Base-by-base conservation (phyloP, 2,888 invertebrate species). In the Dicranocentrus wangi region DNA sequence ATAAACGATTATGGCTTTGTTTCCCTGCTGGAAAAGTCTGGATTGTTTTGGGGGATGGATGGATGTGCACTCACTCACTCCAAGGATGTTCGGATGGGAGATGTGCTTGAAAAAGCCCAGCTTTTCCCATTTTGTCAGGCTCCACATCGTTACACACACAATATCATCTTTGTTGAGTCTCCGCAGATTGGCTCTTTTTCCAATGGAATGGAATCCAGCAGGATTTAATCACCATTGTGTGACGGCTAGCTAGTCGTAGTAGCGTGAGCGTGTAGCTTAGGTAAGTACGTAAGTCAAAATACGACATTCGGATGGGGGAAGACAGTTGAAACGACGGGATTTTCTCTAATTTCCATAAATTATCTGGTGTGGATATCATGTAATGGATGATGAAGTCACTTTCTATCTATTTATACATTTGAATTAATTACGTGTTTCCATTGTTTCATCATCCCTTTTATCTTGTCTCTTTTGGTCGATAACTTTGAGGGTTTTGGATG, bases 1-100 rank as follows among this genome's bases (percentile, higher is more conserved):
- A 71, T 79, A 72, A 79, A 79, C 61, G 71, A 79, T 79, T 79
- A 79, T 71, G 51, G 53, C 60, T 79, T 72, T 72, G 72, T 79
- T 71, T n/a, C n/a, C n/a, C n/a, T 65, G 47, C 10, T 32, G 47
- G 28, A 32, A n/a, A 32, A 28, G 1, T 17, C 5, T 32, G 61
- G 23, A 55, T 2, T 55, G 55, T 10, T 51, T 2, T 51, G n/a
- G 5, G n/a, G 51, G 15, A 51, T 3, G n/a, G 51, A 51, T 51
- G 51, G 51, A 13, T 51, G 51, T 51, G 51, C 51, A 5, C n/a
- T 51, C n/a, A n/a, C n/a, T n/a, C n/a, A 51, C 51, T 51, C 51
- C n/a, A 13, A 5, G 51, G 15, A 5, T 10, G 13, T 10, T 25
- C 25, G 17, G 39, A 10, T 28, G 21, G 21, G 21, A 65, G 43